Evolutionary conservation across 2,888 invertebrate genomes (phyloP).

Genomic region (Tenthredo scrophulariae): DNA sequence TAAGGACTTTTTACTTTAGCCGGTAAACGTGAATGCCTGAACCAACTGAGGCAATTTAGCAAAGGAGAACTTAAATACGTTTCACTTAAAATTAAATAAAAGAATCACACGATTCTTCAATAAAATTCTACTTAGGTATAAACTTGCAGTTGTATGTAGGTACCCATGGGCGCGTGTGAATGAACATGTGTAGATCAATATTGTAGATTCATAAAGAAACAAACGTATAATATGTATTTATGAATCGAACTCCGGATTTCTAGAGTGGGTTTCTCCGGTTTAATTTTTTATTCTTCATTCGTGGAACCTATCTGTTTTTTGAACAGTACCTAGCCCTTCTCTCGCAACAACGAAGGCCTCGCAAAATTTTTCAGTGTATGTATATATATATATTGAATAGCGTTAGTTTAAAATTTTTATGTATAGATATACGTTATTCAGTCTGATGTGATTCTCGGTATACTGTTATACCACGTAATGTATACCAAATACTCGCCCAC

Average conservation of each 20-base stretch:
- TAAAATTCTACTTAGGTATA: background rate
- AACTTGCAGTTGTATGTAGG: constrained; percentile 2
- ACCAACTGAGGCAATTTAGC: constrained; percentile 23
- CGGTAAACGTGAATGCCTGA: background rate
- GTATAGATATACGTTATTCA: constrained; percentile 19
- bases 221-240: background rate
- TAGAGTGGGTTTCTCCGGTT: background rate
- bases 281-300: background rate
- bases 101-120: constrained; percentile 7
- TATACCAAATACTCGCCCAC: constrained; percentile 7
- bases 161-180: background rate
- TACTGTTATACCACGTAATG: constrained; percentile 19
- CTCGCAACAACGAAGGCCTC: background rate
- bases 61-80: constrained; percentile 8
- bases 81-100: constrained; percentile 28
- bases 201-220: background rate
- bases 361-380: background rate
- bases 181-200: background rate
- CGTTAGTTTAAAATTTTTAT: background rate
- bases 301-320: background rate
- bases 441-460: background rate
- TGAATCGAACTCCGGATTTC: background rate
- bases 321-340: background rate
- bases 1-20: constrained; percentile 17
- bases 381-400: background rate